phyloP scores from a whole-genome alignment of 2,888 invertebrate species.

The Notodonta dromedarius region DNA sequence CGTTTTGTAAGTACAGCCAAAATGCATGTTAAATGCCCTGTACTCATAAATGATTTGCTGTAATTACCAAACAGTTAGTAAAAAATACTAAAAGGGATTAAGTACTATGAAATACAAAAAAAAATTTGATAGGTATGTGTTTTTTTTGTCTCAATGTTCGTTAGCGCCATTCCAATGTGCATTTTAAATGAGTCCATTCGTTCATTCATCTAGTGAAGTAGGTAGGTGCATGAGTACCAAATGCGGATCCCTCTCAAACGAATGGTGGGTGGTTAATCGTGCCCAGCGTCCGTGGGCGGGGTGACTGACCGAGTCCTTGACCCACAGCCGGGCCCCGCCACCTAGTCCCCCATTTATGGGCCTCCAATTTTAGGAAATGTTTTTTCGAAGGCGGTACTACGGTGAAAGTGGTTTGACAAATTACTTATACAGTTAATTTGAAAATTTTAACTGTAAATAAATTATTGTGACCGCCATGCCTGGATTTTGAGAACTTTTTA shows the following conservation, averaged over 20 bases:
- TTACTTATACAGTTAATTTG: background rate
- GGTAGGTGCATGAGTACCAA: background rate
- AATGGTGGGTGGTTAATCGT: constrained; percentile 3
- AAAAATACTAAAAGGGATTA: too few relatives aligned
- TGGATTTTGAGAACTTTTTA: background rate
- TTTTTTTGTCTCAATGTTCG: too few relatives aligned
- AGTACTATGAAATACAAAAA: too few relatives aligned
- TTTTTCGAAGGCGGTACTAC: constrained; percentile 8
- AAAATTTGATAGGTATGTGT: too few relatives aligned
- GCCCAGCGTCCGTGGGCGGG: constrained; percentile 41
- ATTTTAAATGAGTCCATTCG: too few relatives aligned
- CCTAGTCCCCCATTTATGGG: constrained; percentile 30
- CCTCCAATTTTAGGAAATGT: constrained; percentile 40
- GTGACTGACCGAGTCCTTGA: constrained; percentile 74
- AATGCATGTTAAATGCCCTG: too few relatives aligned
- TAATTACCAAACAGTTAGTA: too few relatives aligned
- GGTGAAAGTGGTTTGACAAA: constrained; percentile 25
- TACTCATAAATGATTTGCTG: too few relatives aligned
- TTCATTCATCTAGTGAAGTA: background rate
- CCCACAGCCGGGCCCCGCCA: constrained; percentile 48
- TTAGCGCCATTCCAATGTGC: too few relatives aligned
- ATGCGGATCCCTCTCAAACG: background rate
- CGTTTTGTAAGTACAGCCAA: too few relatives aligned
- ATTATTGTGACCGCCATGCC: background rate
- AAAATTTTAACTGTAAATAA: background rate